Evolutionary conservation across 2,113 vertebrate genomes (phyloP).

Genomic region (Psophia crepitans): DNA sequence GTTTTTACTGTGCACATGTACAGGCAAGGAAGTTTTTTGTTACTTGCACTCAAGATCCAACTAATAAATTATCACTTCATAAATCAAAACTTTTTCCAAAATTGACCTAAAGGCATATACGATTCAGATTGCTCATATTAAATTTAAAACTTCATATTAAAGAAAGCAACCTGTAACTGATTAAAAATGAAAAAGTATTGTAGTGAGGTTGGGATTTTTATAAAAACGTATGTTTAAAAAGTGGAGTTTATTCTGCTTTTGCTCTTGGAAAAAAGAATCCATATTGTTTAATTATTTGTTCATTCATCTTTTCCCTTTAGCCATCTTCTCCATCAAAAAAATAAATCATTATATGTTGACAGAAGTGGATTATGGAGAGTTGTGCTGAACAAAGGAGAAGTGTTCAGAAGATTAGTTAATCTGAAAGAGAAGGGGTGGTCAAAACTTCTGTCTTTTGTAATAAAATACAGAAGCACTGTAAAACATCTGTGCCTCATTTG

Average conservation of each 20-base stretch:
- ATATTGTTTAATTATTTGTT: not conserved
- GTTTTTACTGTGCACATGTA: not conserved
- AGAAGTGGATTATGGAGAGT: not conserved
- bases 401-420: not conserved
- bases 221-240: not conserved
- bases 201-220: not conserved
- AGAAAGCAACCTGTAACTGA: not conserved
- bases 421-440: not conserved
- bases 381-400: not conserved
- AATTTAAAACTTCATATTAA: not conserved
- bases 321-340: not conserved
- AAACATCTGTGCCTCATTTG: not conserved
- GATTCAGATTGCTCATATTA: not conserved
- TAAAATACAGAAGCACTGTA: not conserved
- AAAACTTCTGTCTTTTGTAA: not conserved
- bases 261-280: not conserved
- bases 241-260: not conserved
- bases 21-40: not conserved
- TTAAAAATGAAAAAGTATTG: not conserved
- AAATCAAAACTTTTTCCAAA: not conserved
- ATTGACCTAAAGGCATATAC: not conserved
- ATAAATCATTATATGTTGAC: not conserved
- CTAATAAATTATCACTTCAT: not conserved
- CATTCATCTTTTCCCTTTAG: not conserved
- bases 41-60: not conserved